A percentile compares a stretch with the other conserved stretches of the same genome.
Conservation (phyloP, 2,113 vertebrate species). For the Xiphophorus hellerii region DNA sequence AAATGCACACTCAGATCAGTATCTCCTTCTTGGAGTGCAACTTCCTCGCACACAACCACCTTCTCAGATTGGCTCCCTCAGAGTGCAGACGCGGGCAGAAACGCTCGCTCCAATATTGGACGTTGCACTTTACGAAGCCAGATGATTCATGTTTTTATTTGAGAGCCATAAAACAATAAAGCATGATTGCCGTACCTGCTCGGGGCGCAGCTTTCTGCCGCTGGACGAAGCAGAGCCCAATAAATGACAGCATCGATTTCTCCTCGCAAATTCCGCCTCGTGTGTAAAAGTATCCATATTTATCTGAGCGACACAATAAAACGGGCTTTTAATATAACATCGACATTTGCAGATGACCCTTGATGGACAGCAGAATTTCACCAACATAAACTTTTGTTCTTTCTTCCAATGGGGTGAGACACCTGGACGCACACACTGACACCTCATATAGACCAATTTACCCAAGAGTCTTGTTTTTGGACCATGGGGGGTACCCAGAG, state of each 20-base stretch:
- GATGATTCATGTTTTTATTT: slow-evolving; percentile 79
- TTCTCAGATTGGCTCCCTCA: slow-evolving; percentile 15
- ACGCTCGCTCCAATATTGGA: slow-evolving; percentile 64
- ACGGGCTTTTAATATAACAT: slow-evolving; percentile 48
- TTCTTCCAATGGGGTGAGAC: neutral
- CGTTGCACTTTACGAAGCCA: slow-evolving; percentile 68
- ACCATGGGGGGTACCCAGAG: no score
- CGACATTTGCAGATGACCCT: slow-evolving; percentile 42
- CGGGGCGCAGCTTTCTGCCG: slow-evolving; percentile 43
- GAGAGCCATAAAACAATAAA: slow-evolving; percentile 77
- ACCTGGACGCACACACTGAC: no score
- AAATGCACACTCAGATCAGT: neutral
- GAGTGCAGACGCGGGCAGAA: slow-evolving; percentile 68
- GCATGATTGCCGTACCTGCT: slow-evolving; percentile 59
- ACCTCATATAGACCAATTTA: no score
- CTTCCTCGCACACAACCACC: neutral
- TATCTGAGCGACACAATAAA: slow-evolving; percentile 36
- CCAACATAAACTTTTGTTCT: neutral
- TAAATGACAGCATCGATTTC: slow-evolving; percentile 77
- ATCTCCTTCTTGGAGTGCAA: neutral
- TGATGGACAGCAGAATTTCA: neutral
- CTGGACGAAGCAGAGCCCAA: slow-evolving; percentile 57
- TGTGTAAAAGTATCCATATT: slow-evolving; percentile 50
- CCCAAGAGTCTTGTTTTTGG: no score
- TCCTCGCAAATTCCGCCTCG: slow-evolving; percentile 52